phyloP scores from a whole-genome alignment of 92 coral and sea anemone genomes.

The Montipora capitata region DNA sequence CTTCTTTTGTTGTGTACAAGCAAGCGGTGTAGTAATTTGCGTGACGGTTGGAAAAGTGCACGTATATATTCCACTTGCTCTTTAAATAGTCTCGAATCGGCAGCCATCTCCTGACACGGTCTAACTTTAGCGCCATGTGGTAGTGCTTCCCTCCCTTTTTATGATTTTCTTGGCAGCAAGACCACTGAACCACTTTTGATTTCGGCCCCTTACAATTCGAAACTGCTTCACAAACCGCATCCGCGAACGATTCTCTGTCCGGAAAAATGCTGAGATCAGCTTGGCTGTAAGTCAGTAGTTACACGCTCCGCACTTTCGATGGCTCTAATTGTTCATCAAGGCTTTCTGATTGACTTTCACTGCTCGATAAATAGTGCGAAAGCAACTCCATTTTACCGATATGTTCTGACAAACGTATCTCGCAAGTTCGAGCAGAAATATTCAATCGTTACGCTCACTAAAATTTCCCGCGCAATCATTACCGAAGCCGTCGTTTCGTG shows the following conservation, averaged over 20 bases:
- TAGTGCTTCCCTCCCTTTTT: not conserved
- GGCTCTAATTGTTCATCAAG: not conserved
- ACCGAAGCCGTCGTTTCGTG: no score
- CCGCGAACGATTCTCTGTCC: not conserved
- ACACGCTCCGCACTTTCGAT: slow-evolving; percentile 1
- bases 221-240: slow-evolving; percentile 39
- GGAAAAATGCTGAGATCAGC: not conserved
- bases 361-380: slow-evolving; percentile 20
- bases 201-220: slow-evolving; percentile 3
- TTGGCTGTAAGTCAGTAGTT: slow-evolving; percentile 37
- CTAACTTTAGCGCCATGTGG: not conserved
- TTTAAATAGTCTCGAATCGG: not conserved
- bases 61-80: slow-evolving; percentile 14
- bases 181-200: not conserved
- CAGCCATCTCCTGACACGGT: slow-evolving; percentile 14
- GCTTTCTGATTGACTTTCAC: not conserved
- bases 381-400: slow-evolving; percentile 14
- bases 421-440: no score
- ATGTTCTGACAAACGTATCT: no score
- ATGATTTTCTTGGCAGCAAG: slow-evolving; percentile 23
- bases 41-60: slow-evolving; percentile 51
- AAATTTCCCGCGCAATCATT: no score
- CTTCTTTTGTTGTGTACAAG: slow-evolving; percentile 43
- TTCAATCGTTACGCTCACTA: no score
- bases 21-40: slow-evolving; percentile 54